Conservation (phyloP, 2,113 vertebrate genomes). For the Prionailurus bengalensis region DNA sequence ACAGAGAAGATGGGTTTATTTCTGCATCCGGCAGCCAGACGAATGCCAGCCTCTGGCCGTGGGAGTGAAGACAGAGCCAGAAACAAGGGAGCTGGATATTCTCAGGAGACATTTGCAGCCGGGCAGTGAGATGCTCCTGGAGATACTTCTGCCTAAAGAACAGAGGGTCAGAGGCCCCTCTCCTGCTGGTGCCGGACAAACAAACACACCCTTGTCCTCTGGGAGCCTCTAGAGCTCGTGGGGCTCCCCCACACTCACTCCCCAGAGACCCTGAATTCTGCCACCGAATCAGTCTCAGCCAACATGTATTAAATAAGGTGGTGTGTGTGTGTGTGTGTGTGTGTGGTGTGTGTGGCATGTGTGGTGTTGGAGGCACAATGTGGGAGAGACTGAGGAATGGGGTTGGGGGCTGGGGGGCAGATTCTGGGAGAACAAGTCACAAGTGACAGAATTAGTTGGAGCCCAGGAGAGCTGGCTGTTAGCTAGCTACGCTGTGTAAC, state of each 20-base stretch:
- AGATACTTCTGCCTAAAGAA: neutral
- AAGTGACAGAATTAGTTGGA: fast-evolving
- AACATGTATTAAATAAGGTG: neutral
- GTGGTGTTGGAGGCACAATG: too few species aligned
- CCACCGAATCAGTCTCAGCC: neutral
- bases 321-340: neutral
- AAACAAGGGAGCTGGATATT: neutral
- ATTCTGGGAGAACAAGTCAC: fast-evolving
- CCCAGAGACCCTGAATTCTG: neutral
- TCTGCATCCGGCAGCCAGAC: neutral
- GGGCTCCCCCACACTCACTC: fast-evolving
- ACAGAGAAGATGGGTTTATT: fast-evolving
- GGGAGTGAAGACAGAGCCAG: fast-evolving
- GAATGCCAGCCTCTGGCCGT: fast-evolving
- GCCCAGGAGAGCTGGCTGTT: fast-evolving
- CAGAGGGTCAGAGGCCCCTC: neutral
- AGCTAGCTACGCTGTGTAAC: neutral
- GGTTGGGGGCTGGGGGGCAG: fast-evolving
- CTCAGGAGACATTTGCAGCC: fast-evolving
- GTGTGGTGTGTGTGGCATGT: neutral
- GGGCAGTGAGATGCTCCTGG: fast-evolving
- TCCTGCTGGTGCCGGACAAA: neutral
- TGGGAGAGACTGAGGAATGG: neutral
- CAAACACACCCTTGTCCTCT: fast-evolving
- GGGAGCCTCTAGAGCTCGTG: neutral